Conservation (phyloP, 2,888 invertebrate species). For the Andrena chrysosceles region DNA sequence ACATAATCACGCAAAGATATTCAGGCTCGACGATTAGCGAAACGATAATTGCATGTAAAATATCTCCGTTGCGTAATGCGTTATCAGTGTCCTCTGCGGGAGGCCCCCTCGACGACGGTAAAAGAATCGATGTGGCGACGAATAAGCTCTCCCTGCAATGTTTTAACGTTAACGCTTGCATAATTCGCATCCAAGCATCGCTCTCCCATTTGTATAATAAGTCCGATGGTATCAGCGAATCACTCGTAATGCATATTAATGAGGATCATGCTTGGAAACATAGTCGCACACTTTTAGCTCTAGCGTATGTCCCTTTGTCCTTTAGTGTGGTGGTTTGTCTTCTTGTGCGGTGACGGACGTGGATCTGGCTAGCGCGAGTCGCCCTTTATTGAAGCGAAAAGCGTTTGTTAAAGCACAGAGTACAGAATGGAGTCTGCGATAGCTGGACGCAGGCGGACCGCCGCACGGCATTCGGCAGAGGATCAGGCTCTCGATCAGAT, state of each 20-base stretch:
- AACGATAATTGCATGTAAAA: constrained; percentile 17
- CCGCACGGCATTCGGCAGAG: constrained; percentile 96
- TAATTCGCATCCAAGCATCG: background rate
- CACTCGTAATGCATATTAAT: constrained; percentile 14
- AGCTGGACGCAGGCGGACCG: constrained; percentile 91
- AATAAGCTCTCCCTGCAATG: background rate
- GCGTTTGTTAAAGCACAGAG: constrained; percentile 35
- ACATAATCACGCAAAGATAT: background rate
- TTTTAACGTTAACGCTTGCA: constrained; percentile 24
- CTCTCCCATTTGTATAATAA: constrained; percentile 1
- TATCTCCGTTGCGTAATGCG: constrained; percentile 37
- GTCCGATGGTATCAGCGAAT: constrained; percentile 1
- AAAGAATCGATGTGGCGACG: background rate
- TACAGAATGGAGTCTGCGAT: constrained; percentile 82
- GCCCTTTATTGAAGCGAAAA: constrained; percentile 34
- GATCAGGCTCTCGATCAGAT: constrained; percentile 99
- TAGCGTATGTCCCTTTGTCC: constrained; percentile 61
- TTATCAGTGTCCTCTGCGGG: background rate
- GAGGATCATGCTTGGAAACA: constrained; percentile 36
- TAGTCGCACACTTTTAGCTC: constrained; percentile 39
- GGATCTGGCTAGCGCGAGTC: constrained; percentile 50
- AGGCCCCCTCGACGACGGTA: background rate
- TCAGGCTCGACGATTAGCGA: background rate
- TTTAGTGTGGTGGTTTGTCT: constrained; percentile 65
- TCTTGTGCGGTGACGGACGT: constrained; percentile 54